Evolutionary conservation across 2,797 vertebrate species (phyloP).

Genomic region (Craterocephalus amniculus): DNA sequence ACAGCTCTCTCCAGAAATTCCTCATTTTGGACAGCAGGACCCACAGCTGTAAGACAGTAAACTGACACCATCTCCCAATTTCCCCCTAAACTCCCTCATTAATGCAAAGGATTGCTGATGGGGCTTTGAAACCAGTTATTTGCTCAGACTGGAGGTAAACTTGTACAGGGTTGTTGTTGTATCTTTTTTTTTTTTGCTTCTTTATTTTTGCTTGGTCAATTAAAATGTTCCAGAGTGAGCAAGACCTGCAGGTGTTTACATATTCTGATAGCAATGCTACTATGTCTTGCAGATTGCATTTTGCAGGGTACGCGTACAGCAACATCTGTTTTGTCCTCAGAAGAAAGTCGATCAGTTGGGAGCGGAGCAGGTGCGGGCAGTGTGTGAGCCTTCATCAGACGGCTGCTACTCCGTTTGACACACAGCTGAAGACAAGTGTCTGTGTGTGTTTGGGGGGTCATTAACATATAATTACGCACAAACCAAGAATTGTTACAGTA

Average conservation of each 20-base stretch:
- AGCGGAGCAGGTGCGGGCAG: slow-evolving; percentile 58
- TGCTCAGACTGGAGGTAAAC: slow-evolving; percentile 53
- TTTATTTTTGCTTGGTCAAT: slow-evolving; percentile 67
- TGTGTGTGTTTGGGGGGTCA: slow-evolving; percentile 52
- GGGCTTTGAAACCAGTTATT: slow-evolving; percentile 68
- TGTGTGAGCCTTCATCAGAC: slow-evolving; percentile 55
- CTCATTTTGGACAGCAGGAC: slow-evolving; percentile 74
- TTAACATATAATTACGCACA: slow-evolving; percentile 73
- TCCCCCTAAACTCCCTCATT: slow-evolving; percentile 69
- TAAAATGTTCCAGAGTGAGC: slow-evolving; percentile 73
- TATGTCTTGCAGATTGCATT: slow-evolving; percentile 62
- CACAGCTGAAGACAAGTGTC: slow-evolving; percentile 57
- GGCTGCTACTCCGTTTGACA: slow-evolving; percentile 46
- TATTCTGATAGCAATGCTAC: slow-evolving; percentile 47
- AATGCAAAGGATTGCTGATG: slow-evolving; percentile 75
- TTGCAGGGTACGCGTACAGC: slow-evolving; percentile 65
- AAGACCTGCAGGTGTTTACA: slow-evolving; percentile 71
- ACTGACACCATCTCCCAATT: slow-evolving; percentile 69
- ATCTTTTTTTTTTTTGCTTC: slow-evolving; percentile 7
- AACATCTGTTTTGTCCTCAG: slow-evolving; percentile 65
- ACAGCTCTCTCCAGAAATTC: slow-evolving; percentile 68
- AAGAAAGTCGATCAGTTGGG: slow-evolving; percentile 50
- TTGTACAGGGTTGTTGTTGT: slow-evolving; percentile 34
- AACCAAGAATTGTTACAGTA: slow-evolving; percentile 19
- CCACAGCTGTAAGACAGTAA: slow-evolving; percentile 54